Evolutionary conservation across 2,797 vertebrate genomes (phyloP).

Genomic region (Melanotaenia boesemani): DNA sequence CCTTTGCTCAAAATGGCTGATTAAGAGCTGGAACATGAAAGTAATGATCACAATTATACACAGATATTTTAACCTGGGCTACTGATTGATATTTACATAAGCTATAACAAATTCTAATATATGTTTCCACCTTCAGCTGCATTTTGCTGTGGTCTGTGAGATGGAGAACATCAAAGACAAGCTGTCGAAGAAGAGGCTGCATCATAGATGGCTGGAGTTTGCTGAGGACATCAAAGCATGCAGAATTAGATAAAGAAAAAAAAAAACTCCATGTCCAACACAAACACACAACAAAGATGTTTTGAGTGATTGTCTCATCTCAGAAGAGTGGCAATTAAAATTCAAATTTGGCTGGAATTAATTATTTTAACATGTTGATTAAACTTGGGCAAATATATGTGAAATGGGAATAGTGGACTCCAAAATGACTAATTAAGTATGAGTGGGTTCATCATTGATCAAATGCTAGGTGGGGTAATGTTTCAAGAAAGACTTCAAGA

Average conservation of each 20-base stretch:
- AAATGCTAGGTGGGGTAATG: background rate
- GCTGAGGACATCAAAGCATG: conserved; percentile 71
- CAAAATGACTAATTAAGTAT: conserved; percentile 33
- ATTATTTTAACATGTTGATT: conserved; percentile 43
- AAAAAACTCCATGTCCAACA: conserved; percentile 12
- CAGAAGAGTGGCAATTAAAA: conserved; percentile 29
- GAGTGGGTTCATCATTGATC: conserved; percentile 1
- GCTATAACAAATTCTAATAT: background rate
- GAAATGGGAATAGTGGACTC: conserved; percentile 35
- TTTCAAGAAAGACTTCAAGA: background rate
- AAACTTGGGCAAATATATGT: conserved; percentile 41
- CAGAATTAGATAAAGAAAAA: conserved; percentile 28
- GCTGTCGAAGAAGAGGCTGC: conserved; percentile 90
- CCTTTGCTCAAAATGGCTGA: conserved; percentile 92
- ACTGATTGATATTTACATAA: background rate
- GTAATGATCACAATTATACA: background rate
- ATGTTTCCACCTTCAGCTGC: conserved; percentile 88
- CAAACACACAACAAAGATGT: conserved; percentile 1
- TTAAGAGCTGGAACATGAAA: conserved; percentile 84
- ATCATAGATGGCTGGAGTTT: conserved; percentile 91
- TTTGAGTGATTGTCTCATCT: conserved; percentile 30
- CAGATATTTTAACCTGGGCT: background rate
- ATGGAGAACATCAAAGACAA: conserved; percentile 91
- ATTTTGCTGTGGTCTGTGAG: conserved; percentile 90
- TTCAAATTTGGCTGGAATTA: conserved; percentile 38